These are phyloP conservation scores for Augochlora pura DNA, from an alignment of 1,140 invertebrate genomes.

Conservation along the genomic window DNA sequence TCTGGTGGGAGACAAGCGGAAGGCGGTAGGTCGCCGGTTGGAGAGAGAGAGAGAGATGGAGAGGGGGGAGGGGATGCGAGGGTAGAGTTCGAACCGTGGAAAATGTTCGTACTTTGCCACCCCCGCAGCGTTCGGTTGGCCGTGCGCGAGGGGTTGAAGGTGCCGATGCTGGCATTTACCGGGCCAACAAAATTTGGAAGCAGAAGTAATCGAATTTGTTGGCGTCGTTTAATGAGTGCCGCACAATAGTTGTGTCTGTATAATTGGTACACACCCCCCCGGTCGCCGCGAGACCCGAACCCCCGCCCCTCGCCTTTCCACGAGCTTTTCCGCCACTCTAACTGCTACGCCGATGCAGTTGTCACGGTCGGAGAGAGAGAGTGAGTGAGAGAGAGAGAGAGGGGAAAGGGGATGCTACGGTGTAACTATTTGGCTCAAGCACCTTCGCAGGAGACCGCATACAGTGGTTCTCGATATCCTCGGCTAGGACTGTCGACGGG, in stretches of 20 bases:
- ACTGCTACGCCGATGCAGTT: slow-evolving; percentile 43
- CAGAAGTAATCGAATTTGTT: slow-evolving; percentile 80
- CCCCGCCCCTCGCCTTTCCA: slow-evolving; percentile 18
- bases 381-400: slow-evolving; percentile 14
- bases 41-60: too few species aligned
- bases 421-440: slow-evolving; percentile 72
- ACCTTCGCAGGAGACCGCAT: slow-evolving; percentile 54
- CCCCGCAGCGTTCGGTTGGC: slow-evolving; percentile 44
- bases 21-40: too few species aligned
- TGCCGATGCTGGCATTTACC: slow-evolving; percentile 69
- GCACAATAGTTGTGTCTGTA: slow-evolving; percentile 78
- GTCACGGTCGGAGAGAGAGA: slow-evolving; percentile 13
- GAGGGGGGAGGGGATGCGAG: too few species aligned
- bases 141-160: slow-evolving; percentile 57
- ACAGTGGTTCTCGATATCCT: slow-evolving; percentile 58
- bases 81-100: slow-evolving; percentile 66
- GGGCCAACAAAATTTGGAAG: slow-evolving; percentile 75
- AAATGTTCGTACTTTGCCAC: slow-evolving; percentile 73
- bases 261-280: slow-evolving; percentile 77
- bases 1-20: too few species aligned
- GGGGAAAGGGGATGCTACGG: slow-evolving; percentile 46
- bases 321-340: slow-evolving; percentile 46
- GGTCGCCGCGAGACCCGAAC: slow-evolving; percentile 40
- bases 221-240: slow-evolving; percentile 79
- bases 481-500: neutral